Evolutionary conservation across 2,113 vertebrate species (phyloP), one percentile per base, ranked within the genome.

Genomic region (Datnioides undecimradiatus): DNA sequence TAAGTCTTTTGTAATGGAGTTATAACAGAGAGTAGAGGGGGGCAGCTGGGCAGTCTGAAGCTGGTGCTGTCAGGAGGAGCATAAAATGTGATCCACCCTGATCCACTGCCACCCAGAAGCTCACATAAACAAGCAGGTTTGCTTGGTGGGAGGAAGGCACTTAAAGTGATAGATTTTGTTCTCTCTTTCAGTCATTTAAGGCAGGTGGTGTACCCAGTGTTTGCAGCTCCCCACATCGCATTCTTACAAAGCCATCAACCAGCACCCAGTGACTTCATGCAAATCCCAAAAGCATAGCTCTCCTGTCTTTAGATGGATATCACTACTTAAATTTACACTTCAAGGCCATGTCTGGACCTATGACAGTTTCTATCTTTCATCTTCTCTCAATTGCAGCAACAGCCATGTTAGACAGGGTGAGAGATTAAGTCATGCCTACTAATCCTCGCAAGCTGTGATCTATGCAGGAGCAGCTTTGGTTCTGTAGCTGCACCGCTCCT

Each of bases 371-470:
- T 74, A 87, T 83, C 67, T 77, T 80, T 86, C 72, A 90, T 89
- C 78, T 82, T 40, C 21, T 68, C 52, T 91, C 84, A 87, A 60
- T 70, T 84, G 88, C 80, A 86, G 79, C 82, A 77, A 66, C 77
- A 76, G 79, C 76, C 79, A 77, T 51, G 88, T 80, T 91, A 83
- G 76, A 86, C 86, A 79, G 84, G 72, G 83, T 66, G 78, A 89
- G 83, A 93, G 92, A 93, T 94, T 94, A 94, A 93, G 87, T 90
- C 80, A 89, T 88, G 89, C 62, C 83, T 86, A 86, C 76, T 94
- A 93, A 94, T 93, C 92, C 92, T 89, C 87, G 73, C 87, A 90
- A 90, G 86, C 86, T 91, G 89, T 83, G 90, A 90, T 92, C 83
- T 88, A 59, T 90, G 86, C 84, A 91, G 88, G 77, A 87, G 78